These are phyloP conservation scores for Mesoligia furuncula DNA, from an alignment of 2,888 invertebrate species.

Conservation along the genomic window DNA sequence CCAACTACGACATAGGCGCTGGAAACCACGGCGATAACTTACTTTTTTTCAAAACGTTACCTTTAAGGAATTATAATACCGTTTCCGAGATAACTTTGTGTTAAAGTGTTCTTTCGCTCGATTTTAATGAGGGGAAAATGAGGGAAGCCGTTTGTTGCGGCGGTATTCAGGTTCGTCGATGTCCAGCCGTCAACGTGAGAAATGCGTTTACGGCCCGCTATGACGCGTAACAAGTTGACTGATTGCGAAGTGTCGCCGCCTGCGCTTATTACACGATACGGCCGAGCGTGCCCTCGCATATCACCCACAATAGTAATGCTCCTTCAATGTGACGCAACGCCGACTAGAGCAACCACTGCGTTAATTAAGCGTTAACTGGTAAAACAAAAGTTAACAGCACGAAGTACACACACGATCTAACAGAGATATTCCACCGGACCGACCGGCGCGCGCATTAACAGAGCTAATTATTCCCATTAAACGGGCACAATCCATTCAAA, in stretches of 20 bases:
- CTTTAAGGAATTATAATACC: conserved; percentile 76
- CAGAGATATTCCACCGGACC: conserved; percentile 75
- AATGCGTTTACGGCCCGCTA: conserved; percentile 73
- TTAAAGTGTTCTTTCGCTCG: conserved; percentile 71
- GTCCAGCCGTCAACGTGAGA: conserved; percentile 73
- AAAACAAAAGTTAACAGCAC: conserved; percentile 77
- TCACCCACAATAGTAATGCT: conserved; percentile 65
- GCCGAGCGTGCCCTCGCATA: conserved; percentile 71
- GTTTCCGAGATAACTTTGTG: conserved; percentile 72
- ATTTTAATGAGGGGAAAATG: conserved; percentile 79
- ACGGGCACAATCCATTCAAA: conserved; percentile 88
- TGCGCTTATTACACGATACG: conserved; percentile 69
- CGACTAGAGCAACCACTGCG: conserved; percentile 67
- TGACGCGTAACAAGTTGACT: conserved; percentile 74
- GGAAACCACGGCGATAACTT: conserved; percentile 72
- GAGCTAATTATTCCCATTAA: conserved; percentile 89
- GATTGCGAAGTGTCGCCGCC: conserved; percentile 73
- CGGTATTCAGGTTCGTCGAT: conserved; percentile 75
- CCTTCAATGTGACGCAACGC: conserved; percentile 70
- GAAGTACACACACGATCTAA: conserved; percentile 71
- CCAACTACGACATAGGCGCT: conserved; percentile 78
- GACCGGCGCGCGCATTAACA: conserved; percentile 75
- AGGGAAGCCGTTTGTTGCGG: conserved; percentile 75
- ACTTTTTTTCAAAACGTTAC: conserved; percentile 73
- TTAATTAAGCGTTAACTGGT: conserved; percentile 79